These are phyloP conservation scores for Aspiorhynchus laticeps DNA, from an alignment of 2,113 vertebrate species.

Conservation along the genomic window DNA sequence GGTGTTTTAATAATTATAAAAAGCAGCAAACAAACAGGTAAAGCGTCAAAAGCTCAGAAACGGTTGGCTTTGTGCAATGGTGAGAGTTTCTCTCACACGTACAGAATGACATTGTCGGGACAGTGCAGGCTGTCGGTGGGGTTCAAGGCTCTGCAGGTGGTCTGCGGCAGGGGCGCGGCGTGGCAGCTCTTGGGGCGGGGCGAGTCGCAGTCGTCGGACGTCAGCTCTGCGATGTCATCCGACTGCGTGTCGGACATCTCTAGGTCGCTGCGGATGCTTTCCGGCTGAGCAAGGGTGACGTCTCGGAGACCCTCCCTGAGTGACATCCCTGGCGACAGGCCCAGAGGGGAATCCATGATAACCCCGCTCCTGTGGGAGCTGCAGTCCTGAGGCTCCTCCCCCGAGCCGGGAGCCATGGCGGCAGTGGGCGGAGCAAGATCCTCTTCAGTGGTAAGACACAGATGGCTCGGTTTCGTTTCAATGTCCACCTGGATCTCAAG, in stretches of 20 bases:
- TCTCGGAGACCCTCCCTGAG: constrained; percentile 82
- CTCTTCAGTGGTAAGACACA: constrained; percentile 93
- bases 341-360: constrained; percentile 66
- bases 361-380: constrained; percentile 75
- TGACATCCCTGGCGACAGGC: constrained; percentile 74
- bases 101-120: constrained; percentile 77
- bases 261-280: constrained; percentile 97
- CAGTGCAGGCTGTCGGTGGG: constrained; percentile 76
- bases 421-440: constrained; percentile 83
- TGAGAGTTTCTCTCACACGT: constrained; percentile 72
- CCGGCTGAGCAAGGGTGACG: constrained; percentile 93
- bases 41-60: constrained; percentile 41
- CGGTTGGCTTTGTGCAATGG: constrained; percentile 59
- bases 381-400: constrained; percentile 80
- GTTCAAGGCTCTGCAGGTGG: constrained; percentile 71
- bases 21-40: constrained; percentile 38
- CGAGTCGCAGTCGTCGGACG: constrained; percentile 93
- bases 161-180: constrained; percentile 50
- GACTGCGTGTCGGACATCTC: constrained; percentile 98
- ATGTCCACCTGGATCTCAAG: constrained; percentile 99
- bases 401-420: constrained; percentile 63
- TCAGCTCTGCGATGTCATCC: constrained; percentile 94
- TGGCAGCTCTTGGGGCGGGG: constrained; percentile 75
- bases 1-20: constrained; percentile 28
- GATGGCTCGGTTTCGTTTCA: constrained; percentile 95